These are phyloP conservation scores for Hylyphantes graminicola DNA, from an alignment of 1,140 invertebrate species.

Conservation along the genomic window DNA sequence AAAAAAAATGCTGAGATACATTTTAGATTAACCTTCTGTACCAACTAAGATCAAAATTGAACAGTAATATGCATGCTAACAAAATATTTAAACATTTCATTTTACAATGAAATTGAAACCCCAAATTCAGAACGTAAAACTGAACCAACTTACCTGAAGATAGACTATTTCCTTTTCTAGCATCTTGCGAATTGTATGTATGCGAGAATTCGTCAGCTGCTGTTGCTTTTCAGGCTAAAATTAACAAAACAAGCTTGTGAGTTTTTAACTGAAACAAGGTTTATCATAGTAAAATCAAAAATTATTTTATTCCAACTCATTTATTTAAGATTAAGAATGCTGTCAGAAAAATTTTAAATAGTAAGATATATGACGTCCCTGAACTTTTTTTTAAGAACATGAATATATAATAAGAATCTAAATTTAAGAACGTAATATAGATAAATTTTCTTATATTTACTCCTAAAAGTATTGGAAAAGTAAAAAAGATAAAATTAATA, in stretches of 20 bases:
- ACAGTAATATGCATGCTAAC: neutral
- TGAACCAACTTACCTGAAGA: conserved; percentile 74
- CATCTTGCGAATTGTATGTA: conserved; percentile 82
- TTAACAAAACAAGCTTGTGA: conserved; percentile 9
- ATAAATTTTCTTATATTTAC: too few species aligned
- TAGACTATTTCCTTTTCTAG: conserved; percentile 82
- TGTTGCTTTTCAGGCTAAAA: conserved; percentile 79
- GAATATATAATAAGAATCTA: too few species aligned
- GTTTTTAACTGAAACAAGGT: too few species aligned
- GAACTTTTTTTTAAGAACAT: too few species aligned
- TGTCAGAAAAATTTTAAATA: neutral
- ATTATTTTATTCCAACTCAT: too few species aligned
- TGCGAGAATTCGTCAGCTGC: conserved; percentile 79
- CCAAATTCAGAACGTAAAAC: neutral
- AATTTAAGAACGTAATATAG: too few species aligned
- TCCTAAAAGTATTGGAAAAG: too few species aligned
- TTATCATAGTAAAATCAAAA: too few species aligned
- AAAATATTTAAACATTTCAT: neutral
- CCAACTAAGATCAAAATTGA: neutral
- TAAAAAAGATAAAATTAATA: too few species aligned
- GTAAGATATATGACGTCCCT: neutral
- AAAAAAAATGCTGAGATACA: neutral
- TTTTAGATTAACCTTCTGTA: neutral
- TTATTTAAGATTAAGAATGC: neutral
- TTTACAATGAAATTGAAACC: neutral